phyloP scores from a whole-genome alignment of 2,888 invertebrate genomes.

The Drosophila niveifrons region DNA sequence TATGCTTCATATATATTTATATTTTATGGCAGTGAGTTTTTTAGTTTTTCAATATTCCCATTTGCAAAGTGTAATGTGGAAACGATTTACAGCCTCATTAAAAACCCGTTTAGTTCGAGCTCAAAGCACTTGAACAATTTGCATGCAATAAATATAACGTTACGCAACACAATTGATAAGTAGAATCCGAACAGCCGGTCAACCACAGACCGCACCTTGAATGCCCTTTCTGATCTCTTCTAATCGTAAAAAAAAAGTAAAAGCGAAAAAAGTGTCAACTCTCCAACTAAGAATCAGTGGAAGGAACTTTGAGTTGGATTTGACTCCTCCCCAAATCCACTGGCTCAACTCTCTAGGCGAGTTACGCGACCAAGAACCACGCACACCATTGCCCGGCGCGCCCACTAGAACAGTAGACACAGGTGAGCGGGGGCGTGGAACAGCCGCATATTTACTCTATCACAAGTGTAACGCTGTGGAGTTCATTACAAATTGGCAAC shows the following conservation, averaged over 20 bases:
- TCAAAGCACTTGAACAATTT: constrained; percentile 36
- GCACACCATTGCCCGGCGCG: constrained; percentile 64
- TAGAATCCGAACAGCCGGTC: constrained; percentile 1
- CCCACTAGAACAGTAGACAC: constrained; percentile 82
- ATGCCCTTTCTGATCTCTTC: constrained; percentile 14
- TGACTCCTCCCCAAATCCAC: constrained; percentile 19
- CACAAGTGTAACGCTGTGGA: constrained; percentile 84
- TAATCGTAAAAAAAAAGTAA: neutral
- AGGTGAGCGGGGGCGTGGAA: constrained; percentile 58
- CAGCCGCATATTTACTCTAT: constrained; percentile 74
- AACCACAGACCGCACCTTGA: constrained; percentile 18
- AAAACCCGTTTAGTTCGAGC: constrained; percentile 49
- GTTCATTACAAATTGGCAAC: constrained; percentile 57
- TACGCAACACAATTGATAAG: constrained; percentile 57
- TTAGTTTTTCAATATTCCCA: neutral
- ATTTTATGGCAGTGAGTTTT: neutral
- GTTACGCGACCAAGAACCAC: constrained; percentile 64
- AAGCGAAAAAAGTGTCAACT: constrained; percentile 64
- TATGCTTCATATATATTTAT: neutral
- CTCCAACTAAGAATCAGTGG: constrained; percentile 80
- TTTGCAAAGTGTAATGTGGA: neutral
- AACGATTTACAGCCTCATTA: constrained; percentile 9
- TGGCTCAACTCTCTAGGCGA: constrained; percentile 83
- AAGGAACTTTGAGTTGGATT: neutral
- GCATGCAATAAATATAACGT: constrained; percentile 41